Evolutionary conservation across 2,797 vertebrate genomes (phyloP), one percentile per base, ranked within the genome.

Genomic region (Karalla daura): DNA sequence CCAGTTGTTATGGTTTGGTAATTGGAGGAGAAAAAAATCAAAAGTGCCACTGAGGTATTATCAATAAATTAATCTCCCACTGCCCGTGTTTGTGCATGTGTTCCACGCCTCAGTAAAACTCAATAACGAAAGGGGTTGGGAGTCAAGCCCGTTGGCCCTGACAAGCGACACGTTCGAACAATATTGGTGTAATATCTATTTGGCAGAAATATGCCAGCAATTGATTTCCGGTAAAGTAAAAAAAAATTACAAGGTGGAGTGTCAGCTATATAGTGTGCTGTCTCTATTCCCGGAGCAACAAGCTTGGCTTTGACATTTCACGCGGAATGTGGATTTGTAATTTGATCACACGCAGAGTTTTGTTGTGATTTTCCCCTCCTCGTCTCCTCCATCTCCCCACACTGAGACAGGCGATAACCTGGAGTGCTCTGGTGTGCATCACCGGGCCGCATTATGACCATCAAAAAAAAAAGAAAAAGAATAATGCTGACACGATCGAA

Each of bases 41-140:
- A 79, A 71, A 17, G 13, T 76, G 40, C 52, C 67, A 66, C 56
- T 21, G 46, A 76, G 81, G 74, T 56, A 35, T 59, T 47, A 51
- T 82, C 84, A 81, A 84, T 86, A 80, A 74, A 86, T 70, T 40
- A 50, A 54, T 73, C 24, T 66, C 49, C n/a, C 54, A 23, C 32
- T 35, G 39, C 37, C 52, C 9, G 52, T 28, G 59, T 51, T 30
- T 70, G n/a, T n/a, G 17, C 51, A 68, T 64, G 63, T 25, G 53
- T 51, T 72, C 47, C 1, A 13, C 63, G 46, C 45, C 35, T 32
- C 27, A 64, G 79, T 64, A 65, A 85, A 59, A 85, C 77, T 81
- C 76, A 75, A 78, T 78, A 80, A n/a, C n/a, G n/a, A 54, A 72
- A 59, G 8, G 66, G 58, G 59, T 39, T 65, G 69, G 60, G 73